Evolutionary conservation across 2,113 vertebrate genomes (phyloP).

Genomic region (Odobenus rosmarus): DNA sequence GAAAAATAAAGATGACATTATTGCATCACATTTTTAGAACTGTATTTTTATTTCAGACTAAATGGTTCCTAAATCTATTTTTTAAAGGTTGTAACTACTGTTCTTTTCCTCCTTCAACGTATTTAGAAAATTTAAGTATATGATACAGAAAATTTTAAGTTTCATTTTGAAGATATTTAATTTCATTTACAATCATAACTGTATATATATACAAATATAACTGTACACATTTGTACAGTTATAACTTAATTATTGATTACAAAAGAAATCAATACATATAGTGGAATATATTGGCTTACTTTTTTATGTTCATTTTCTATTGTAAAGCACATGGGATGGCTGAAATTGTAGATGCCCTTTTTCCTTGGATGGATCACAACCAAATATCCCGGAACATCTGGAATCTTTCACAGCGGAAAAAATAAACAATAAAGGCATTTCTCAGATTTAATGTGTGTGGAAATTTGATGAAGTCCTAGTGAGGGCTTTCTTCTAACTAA

Average conservation of each 20-base stretch:
- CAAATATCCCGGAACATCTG: constrained; percentile 61
- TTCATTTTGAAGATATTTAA: constrained; percentile 45
- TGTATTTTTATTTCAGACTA: not conserved
- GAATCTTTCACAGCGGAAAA: constrained; percentile 58
- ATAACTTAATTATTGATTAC: not conserved
- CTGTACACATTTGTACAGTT: not conserved
- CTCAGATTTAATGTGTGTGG: constrained; percentile 49
- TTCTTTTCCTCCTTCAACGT: not conserved
- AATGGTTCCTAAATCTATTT: not conserved
- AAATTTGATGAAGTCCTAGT: constrained; percentile 30
- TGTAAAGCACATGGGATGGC: constrained; percentile 39
- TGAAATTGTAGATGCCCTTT: constrained; percentile 58
- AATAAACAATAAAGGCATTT: constrained; percentile 53
- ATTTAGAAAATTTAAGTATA: constrained; percentile 29
- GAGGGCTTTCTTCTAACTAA: not conserved
- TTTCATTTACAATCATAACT: not conserved
- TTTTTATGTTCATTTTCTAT: constrained; percentile 49
- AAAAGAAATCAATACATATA: not conserved
- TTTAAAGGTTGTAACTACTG: not conserved
- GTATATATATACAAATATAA: too few relatives aligned
- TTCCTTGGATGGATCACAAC: constrained; percentile 44
- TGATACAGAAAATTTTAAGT: constrained; percentile 14
- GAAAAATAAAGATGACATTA: constrained; percentile 13
- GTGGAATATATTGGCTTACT: not conserved
- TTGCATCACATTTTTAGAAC: not conserved